Evolutionary conservation across 64 coral and sea anemone genomes (phyloP), one percentile per base, ranked within the genome.

Genomic region (Anthopleura sola): DNA sequence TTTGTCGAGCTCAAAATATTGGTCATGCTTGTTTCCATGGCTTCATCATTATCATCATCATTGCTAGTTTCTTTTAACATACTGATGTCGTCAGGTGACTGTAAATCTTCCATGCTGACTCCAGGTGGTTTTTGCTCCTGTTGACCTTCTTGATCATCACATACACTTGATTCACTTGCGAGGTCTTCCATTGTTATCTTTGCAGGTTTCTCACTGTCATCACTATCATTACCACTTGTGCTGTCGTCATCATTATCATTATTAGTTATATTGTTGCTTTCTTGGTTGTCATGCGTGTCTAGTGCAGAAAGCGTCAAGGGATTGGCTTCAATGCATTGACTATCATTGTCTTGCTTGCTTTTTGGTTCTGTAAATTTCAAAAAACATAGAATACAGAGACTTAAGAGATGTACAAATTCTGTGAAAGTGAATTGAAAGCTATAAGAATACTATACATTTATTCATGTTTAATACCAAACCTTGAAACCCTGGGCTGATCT

Each of bases 141-240:
- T 71, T 24, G 60, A 66, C 8, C 5, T n/a, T 71, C 64, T 69
- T 32, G 66, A 17, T 32, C 66, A 32, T 71, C 66, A 71, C 29
- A 32, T 1, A 71, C 23, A 36, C 66, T 34, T 71, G 66, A 32
- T 17, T 71, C 66, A 53, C 17, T 53, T 44, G 88, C 81, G 17
- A 91, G 53, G 37, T 91, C 89, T 85, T 91, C 89, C 89, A 91
- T 91, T 29, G 89, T 91, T 74, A 91, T 86, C 28, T 62, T 78
- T 3, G 89, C 82, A 36, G 89, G 83, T 78, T 75, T 86, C 37
- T 91, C 89, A 38, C 85, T 69, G 68, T 86, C 83, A 81, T 69
- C 66, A 69, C 66, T 69, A 31, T 31, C 64, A 69, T 69, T 36
- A 0, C 66, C 11, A 71, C 66, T 71, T 10, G n/a, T 71, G 28